phyloP scores from a whole-genome alignment of 2,113 vertebrate genomes.

The Pachycephala philippinensis region DNA sequence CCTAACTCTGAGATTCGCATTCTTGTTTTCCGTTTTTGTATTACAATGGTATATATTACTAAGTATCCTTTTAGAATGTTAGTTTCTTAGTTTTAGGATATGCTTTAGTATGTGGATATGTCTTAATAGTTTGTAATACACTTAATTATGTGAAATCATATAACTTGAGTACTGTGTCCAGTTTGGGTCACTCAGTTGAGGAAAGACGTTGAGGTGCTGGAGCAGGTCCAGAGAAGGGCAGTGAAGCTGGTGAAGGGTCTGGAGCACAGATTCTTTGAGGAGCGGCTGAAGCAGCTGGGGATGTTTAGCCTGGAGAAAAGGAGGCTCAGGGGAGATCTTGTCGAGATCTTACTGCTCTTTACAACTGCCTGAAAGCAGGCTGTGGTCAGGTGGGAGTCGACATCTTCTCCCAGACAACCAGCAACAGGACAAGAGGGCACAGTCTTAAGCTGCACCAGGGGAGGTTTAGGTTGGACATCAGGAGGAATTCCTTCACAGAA shows the following conservation, averaged over 20 bases:
- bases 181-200: neutral
- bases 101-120: neutral
- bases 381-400: fast-evolving
- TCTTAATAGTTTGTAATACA: neutral
- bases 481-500: neutral
- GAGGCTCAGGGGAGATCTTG: neutral
- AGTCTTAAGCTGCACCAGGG: neutral
- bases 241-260: neutral
- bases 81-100: neutral
- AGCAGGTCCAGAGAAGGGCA: fast-evolving
- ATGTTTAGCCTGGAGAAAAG: neutral
- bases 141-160: neutral
- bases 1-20: neutral
- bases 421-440: neutral
- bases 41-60: neutral
- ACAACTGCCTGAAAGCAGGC: neutral
- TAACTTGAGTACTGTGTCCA: neutral
- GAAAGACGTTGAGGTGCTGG: fast-evolving
- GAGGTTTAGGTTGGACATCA: neutral
- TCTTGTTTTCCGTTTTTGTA: neutral
- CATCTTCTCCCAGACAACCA: neutral
- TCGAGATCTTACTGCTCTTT: fast-evolving
- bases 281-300: neutral
- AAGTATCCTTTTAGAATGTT: neutral
- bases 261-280: neutral